These are phyloP conservation scores for Neria commutata DNA, from an alignment of 2,888 invertebrate genomes.

Conservation along the genomic window DNA sequence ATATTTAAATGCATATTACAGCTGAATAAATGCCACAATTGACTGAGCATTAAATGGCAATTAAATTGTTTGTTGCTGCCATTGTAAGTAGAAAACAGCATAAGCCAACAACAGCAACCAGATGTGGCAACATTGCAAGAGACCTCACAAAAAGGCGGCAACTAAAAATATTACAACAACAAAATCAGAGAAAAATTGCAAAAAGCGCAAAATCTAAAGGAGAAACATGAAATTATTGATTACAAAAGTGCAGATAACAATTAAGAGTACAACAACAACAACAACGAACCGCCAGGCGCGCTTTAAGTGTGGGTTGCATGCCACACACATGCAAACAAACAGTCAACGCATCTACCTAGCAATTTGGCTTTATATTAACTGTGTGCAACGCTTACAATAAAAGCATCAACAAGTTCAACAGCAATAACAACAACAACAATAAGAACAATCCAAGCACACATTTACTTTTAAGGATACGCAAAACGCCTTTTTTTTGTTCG, in stretches of 20 bases:
- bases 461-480: constrained; percentile 15
- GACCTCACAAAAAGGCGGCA: too few species aligned
- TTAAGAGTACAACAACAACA: constrained; percentile 9
- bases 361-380: background rate
- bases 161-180: too few species aligned
- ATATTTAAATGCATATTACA: too few species aligned
- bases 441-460: constrained; percentile 1
- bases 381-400: background rate
- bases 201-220: too few species aligned
- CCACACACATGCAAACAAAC: background rate
- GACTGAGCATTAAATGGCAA: too few species aligned
- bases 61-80: too few species aligned
- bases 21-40: too few species aligned
- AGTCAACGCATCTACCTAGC: background rate
- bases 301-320: too few species aligned
- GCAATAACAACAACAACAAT: constrained; percentile 9
- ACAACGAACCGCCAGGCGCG: constrained; percentile 7
- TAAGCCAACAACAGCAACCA: too few species aligned
- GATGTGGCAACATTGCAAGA: too few species aligned
- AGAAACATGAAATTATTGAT: constrained; percentile 25
- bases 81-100: too few species aligned
- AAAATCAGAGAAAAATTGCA: too few species aligned
- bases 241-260: constrained; percentile 23
- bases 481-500: constrained; percentile 10
- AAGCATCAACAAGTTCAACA: background rate